These are phyloP conservation scores for Palythoa heliodiscus DNA, from an alignment of 92 coral and sea anemone genomes.

Conservation along the genomic window DNA sequence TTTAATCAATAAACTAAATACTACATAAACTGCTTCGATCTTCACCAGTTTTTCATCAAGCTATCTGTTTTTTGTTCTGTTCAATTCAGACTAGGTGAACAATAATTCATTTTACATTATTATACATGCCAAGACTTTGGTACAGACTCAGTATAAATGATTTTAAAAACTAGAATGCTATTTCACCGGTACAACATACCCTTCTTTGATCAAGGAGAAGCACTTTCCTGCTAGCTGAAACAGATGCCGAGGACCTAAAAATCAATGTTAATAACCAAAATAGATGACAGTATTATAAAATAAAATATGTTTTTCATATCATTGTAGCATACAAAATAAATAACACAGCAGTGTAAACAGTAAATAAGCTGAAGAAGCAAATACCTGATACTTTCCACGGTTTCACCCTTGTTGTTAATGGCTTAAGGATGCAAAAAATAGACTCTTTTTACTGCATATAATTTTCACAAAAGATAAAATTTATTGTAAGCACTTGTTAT, in stretches of 20 bases:
- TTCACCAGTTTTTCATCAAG: no score
- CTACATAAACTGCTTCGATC: no score
- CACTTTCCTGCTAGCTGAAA: conserved; percentile 79
- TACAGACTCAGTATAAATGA: no score
- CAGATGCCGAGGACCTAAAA: conserved; percentile 86
- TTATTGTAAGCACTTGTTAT: neutral
- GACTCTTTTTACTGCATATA: neutral
- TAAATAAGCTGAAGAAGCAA: neutral
- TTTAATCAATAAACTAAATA: no score
- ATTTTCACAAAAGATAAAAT: neutral
- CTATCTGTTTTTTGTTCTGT: no score
- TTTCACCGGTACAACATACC: conserved; percentile 50
- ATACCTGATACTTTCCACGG: conserved; percentile 81
- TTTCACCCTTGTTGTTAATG: conserved; percentile 22
- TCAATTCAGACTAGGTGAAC: no score
- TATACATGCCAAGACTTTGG: no score
- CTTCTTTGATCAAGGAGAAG: conserved; percentile 71
- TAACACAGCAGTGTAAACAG: neutral
- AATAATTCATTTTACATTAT: no score
- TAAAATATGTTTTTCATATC: neutral
- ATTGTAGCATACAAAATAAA: no score
- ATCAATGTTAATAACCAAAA: neutral
- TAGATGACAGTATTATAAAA: neutral
- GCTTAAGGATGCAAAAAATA: neutral
- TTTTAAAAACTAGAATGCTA: no score